These are phyloP conservation scores for Pelochelys cantorii DNA, from an alignment of 2,797 vertebrate species.

Conservation along the genomic window DNA sequence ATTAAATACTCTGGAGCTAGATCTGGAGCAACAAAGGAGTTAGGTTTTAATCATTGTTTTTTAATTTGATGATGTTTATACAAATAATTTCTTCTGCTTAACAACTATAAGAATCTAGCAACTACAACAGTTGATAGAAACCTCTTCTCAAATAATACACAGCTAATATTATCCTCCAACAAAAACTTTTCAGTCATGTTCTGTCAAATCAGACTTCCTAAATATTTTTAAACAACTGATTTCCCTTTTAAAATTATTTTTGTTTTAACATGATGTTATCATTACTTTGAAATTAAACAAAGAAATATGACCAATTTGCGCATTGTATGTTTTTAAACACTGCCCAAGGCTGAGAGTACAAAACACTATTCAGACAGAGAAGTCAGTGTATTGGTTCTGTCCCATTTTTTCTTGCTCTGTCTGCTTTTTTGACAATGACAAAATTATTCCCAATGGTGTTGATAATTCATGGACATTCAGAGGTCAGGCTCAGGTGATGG, in stretches of 20 bases:
- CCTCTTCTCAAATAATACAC: not conserved
- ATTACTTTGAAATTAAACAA: not conserved
- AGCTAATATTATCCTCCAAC: conserved; percentile 33
- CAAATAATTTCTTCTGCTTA: conserved; percentile 60
- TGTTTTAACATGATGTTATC: not conserved
- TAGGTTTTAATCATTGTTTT: conserved; percentile 56
- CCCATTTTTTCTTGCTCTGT: not conserved
- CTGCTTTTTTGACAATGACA: conserved; percentile 14
- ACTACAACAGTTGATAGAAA: conserved; percentile 60
- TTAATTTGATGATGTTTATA: conserved; percentile 57
- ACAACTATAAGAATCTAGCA: conserved; percentile 64
- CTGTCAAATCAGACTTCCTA: not conserved
- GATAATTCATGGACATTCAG: not conserved
- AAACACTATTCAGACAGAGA: not conserved
- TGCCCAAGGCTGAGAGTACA: not conserved
- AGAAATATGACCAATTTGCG: not conserved
- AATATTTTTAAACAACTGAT: not conserved
- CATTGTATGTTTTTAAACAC: not conserved
- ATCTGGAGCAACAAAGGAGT: conserved; percentile 25
- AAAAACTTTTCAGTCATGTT: not conserved
- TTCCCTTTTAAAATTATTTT: not conserved
- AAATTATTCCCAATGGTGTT: not conserved
- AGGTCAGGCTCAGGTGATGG: conserved; percentile 19
- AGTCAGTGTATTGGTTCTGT: not conserved
- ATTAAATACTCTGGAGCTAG: conserved; percentile 45